phyloP scores from a whole-genome alignment of 2,888 invertebrate genomes.

The Yponomeuta malinellus region DNA sequence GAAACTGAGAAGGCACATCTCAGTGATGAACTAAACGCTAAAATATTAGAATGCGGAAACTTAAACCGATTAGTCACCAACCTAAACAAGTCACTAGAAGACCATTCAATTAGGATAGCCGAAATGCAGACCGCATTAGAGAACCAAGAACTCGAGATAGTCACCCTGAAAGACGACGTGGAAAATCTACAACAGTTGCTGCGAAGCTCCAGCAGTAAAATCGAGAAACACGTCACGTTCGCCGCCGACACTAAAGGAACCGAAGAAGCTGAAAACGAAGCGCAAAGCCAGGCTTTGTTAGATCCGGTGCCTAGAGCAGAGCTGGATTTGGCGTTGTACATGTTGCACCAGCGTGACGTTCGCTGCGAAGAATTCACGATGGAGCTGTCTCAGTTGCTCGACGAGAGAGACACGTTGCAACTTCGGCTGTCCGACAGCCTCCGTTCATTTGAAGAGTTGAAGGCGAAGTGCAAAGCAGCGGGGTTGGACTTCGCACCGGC shows the following conservation, averaged over 20 bases:
- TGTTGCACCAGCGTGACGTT: slow-evolving; percentile 91
- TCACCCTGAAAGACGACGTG: slow-evolving; percentile 81
- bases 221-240: slow-evolving; percentile 66
- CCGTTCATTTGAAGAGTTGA: slow-evolving; percentile 80
- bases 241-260: slow-evolving; percentile 59
- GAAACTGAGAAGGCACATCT: slow-evolving; percentile 45
- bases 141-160: slow-evolving; percentile 83
- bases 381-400: slow-evolving; percentile 87
- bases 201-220: slow-evolving; percentile 41
- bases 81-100: slow-evolving; percentile 68
- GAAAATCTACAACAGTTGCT: slow-evolving; percentile 45
- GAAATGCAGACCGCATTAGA: slow-evolving; percentile 79
- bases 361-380: slow-evolving; percentile 90
- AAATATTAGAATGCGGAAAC: slow-evolving; percentile 65
- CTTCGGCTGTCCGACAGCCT: slow-evolving; percentile 87
- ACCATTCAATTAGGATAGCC: slow-evolving; percentile 69
- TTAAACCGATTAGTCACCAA: slow-evolving; percentile 70
- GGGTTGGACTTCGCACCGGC: slow-evolving; percentile 42
- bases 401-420: slow-evolving; percentile 90
- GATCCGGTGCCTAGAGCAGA: slow-evolving; percentile 77
- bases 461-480: slow-evolving; percentile 39
- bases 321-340: slow-evolving; percentile 86
- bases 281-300: slow-evolving; percentile 40
- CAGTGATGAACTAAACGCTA: slow-evolving; percentile 51
- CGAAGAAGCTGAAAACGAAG: slow-evolving; percentile 30